Percentiles rank a stretch among this genome's conserved stretches.
Conservation (phyloP, 2,113 vertebrate species). For the Anas platyrhynchos region DNA sequence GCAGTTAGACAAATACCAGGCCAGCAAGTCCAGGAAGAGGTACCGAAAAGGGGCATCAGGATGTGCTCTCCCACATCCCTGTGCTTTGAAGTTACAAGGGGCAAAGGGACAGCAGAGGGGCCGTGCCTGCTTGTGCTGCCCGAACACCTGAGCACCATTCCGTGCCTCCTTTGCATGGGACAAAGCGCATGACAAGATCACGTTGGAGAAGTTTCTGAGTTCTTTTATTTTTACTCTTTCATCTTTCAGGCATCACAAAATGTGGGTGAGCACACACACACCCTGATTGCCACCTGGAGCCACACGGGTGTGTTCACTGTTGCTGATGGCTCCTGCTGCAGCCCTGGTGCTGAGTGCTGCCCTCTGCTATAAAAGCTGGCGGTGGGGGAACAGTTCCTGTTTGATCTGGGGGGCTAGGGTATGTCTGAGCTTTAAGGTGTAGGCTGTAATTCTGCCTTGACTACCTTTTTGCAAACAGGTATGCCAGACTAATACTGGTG, state of each 20-base stretch:
- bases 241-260: background rate
- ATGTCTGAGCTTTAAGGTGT: accelerated
- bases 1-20: background rate
- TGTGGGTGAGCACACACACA: accelerated
- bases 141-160: too few species aligned
- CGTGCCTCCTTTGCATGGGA: too few species aligned
- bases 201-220: background rate
- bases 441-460: accelerated
- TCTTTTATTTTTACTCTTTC: background rate
- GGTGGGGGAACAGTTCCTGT: accelerated
- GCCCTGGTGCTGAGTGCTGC: background rate
- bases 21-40: background rate
- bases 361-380: background rate
- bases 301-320: background rate
- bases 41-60: background rate
- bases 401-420: accelerated
- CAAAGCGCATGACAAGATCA: background rate
- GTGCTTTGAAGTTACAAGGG: background rate
- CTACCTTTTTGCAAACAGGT: too few species aligned
- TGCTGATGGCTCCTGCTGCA: background rate
- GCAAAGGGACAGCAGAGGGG: background rate
- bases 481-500: too few species aligned
- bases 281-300: accelerated
- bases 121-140: accelerated
- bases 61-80: too few species aligned